A percentile compares a stretch with the other conserved stretches of the same genome.
Conservation (phyloP, 2,797 vertebrate genomes). For the Percopsis omiscomaycus region DNA sequence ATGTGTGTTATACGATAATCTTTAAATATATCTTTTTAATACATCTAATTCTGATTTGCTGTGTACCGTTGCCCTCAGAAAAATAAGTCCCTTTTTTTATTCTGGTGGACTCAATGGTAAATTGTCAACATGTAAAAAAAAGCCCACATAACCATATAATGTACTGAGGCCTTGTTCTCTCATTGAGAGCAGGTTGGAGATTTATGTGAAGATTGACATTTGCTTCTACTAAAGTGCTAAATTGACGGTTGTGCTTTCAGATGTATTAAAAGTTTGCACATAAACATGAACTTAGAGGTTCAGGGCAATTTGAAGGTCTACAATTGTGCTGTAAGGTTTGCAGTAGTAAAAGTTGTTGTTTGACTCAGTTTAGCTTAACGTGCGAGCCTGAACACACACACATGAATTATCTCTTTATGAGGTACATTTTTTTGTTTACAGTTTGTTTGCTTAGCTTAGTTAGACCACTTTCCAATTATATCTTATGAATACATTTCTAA, state of each 20-base stretch:
- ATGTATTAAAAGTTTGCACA: conserved; percentile 66
- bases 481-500: no score
- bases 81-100: conserved; percentile 26
- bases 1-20: no score
- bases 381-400: conserved; percentile 60
- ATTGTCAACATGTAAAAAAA: conserved; percentile 54
- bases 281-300: conserved; percentile 57
- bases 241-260: conserved; percentile 54
- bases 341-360: conserved; percentile 39
- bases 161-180: conserved; percentile 53
- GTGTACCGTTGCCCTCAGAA: no score
- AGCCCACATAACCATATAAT: conserved; percentile 22
- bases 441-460: conserved; percentile 16
- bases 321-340: conserved; percentile 31
- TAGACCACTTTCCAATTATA: no score
- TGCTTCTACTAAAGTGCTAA: conserved; percentile 34
- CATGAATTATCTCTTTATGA: conserved; percentile 64
- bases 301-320: conserved; percentile 32
- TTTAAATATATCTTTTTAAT: no score
- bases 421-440: conserved; percentile 48
- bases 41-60: no score
- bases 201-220: conserved; percentile 57
- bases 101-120: conserved; percentile 57
- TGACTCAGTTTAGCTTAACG: conserved; percentile 46
- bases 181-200: conserved; percentile 34